These are phyloP conservation scores for Oncorhynchus tshawytscha DNA, from an alignment of 2,113 vertebrate species.

Conservation along the genomic window DNA sequence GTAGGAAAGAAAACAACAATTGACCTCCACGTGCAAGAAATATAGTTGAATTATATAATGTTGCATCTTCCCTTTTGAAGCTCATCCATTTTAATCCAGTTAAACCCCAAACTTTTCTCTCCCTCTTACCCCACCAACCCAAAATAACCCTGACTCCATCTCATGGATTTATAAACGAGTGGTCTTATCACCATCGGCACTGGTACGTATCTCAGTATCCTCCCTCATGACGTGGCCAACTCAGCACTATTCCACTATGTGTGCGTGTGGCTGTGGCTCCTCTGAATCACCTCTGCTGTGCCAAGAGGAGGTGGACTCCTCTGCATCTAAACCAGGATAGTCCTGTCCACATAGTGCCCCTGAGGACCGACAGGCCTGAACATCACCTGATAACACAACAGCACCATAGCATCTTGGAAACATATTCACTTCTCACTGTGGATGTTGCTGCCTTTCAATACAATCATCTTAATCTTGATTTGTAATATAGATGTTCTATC, in stretches of 20 bases:
- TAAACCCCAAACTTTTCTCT: too few relatives aligned
- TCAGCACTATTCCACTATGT: not conserved
- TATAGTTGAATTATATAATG: too few relatives aligned
- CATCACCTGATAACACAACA: not conserved
- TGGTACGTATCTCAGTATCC: too few relatives aligned
- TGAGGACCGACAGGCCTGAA: conserved; percentile 9
- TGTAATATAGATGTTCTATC: too few relatives aligned
- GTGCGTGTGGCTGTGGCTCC: conserved; percentile 24
- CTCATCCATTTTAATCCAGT: too few relatives aligned
- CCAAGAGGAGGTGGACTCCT: conserved; percentile 39
- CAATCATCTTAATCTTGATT: not conserved
- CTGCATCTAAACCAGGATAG: conserved; percentile 28
- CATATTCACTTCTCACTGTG: not conserved
- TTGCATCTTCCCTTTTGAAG: too few relatives aligned
- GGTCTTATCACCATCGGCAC: too few relatives aligned
- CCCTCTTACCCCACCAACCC: too few relatives aligned
- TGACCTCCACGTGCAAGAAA: too few relatives aligned
- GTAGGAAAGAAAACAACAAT: too few relatives aligned
- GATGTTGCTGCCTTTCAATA: not conserved
- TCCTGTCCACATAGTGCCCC: conserved; percentile 42
- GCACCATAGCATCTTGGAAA: not conserved
- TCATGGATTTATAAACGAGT: too few relatives aligned
- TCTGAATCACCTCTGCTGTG: conserved; percentile 23
- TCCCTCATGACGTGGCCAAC: not conserved
- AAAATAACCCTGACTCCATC: too few relatives aligned